phyloP scores from a whole-genome alignment of 2,113 vertebrate genomes.

The Bagarius yarrelli region DNA sequence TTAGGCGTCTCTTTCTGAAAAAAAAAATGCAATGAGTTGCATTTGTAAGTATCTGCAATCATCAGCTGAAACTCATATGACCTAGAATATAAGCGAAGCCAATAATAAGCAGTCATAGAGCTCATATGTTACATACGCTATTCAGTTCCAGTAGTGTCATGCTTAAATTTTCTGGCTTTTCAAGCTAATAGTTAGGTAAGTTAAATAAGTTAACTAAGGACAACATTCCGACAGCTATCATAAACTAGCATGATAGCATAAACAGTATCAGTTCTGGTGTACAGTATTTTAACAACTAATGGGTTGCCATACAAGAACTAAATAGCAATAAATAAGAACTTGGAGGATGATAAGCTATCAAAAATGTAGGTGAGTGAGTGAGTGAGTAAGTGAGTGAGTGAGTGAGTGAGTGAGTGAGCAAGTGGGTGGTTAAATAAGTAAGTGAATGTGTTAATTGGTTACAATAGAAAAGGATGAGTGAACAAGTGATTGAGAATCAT shows the following conservation, averaged over 20 bases:
- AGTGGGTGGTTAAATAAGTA: background rate
- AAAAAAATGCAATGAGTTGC: background rate
- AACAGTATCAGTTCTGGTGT: background rate
- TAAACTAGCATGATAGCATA: background rate
- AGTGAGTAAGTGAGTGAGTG: background rate
- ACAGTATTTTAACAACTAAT: background rate
- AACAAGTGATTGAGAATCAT: background rate
- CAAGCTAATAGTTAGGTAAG: background rate
- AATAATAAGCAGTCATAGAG: background rate
- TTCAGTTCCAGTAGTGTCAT: background rate
- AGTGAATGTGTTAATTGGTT: background rate
- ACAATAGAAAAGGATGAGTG: background rate
- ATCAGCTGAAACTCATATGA: background rate
- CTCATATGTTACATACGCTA: slow-evolving; percentile 1
- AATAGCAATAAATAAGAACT: background rate
- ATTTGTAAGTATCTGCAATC: background rate
- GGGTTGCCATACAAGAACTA: background rate
- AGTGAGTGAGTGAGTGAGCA: background rate
- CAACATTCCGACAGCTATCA: background rate
- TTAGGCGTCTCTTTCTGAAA: too few species aligned
- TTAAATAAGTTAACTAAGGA: background rate
- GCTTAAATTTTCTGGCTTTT: background rate
- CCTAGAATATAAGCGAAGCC: background rate
- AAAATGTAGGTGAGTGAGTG: too few species aligned
- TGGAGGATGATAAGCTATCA: too few species aligned